These are phyloP conservation scores for Parascotia fuliginaria DNA, from an alignment of 2,888 invertebrate species.

Conservation along the genomic window DNA sequence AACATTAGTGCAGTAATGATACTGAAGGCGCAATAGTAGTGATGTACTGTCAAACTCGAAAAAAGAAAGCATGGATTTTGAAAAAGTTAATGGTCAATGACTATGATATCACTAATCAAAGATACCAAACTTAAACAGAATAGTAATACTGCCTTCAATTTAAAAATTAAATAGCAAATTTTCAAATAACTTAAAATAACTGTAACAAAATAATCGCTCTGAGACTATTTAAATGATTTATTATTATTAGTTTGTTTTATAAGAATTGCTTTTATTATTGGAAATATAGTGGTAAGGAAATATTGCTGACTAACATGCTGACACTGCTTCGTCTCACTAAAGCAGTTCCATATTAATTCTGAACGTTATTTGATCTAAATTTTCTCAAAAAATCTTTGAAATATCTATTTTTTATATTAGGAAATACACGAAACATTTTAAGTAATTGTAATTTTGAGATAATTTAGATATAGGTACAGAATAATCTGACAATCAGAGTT, in stretches of 20 bases:
- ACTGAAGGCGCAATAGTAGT: slow-evolving; percentile 5
- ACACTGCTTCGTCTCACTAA: slow-evolving; percentile 54
- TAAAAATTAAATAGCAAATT: not conserved
- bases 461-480: slow-evolving; percentile 29
- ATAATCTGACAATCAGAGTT: slow-evolving; percentile 34
- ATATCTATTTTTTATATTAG: not conserved
- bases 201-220: not conserved
- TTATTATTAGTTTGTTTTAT: slow-evolving; percentile 33
- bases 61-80: not conserved
- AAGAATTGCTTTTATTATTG: slow-evolving; percentile 19
- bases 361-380: slow-evolving; percentile 23
- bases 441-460: slow-evolving; percentile 18
- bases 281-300: slow-evolving; percentile 25
- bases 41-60: slow-evolving; percentile 4
- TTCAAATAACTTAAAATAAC: slow-evolving; percentile 1
- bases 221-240: slow-evolving; percentile 15
- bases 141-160: not conserved
- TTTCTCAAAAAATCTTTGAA: slow-evolving; percentile 19
- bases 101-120: too few relatives aligned
- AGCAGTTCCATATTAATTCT: slow-evolving; percentile 47
- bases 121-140: not conserved
- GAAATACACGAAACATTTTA: not conserved
- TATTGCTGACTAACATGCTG: slow-evolving; percentile 49
- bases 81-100: not conserved
- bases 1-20: slow-evolving; percentile 12